A percentile compares a stretch with the other conserved stretches of the same genome.
Conservation (phyloP, 2,113 vertebrate species). For the Passerina amoena region DNA sequence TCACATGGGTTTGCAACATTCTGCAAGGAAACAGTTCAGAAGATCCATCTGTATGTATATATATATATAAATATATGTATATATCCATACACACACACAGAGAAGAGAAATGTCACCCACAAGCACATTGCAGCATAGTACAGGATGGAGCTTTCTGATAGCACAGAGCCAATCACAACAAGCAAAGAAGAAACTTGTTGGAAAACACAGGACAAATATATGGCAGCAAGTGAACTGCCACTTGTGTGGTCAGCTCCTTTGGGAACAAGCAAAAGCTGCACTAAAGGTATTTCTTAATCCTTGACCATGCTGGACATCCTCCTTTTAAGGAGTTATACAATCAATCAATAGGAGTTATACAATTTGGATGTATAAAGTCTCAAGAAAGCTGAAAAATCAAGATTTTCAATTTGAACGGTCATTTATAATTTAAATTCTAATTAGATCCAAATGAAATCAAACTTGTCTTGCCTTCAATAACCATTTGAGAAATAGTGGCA, state of each 20-base stretch:
- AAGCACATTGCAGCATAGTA: background rate
- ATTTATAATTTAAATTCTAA: background rate
- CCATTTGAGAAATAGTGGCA: background rate
- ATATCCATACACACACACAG: fast-evolving
- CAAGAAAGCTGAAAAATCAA: background rate
- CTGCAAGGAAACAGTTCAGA: background rate
- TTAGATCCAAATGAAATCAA: background rate
- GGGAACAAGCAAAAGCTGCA: background rate
- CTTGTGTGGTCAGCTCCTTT: background rate
- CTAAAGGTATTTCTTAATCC: background rate
- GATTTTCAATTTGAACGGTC: background rate
- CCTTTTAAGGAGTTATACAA: background rate
- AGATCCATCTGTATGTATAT: background rate
- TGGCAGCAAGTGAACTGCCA: background rate
- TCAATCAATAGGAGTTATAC: background rate
- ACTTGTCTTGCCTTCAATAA: background rate
- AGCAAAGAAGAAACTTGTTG: background rate
- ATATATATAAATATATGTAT: too few relatives aligned
- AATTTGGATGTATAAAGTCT: background rate
- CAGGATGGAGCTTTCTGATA: background rate
- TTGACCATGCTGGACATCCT: background rate
- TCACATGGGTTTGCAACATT: background rate
- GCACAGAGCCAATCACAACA: background rate
- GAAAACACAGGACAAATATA: background rate
- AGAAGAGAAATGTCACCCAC: background rate